These are phyloP conservation scores for Salvator merianae DNA, from an alignment of 2,113 vertebrate species.

Conservation along the genomic window DNA sequence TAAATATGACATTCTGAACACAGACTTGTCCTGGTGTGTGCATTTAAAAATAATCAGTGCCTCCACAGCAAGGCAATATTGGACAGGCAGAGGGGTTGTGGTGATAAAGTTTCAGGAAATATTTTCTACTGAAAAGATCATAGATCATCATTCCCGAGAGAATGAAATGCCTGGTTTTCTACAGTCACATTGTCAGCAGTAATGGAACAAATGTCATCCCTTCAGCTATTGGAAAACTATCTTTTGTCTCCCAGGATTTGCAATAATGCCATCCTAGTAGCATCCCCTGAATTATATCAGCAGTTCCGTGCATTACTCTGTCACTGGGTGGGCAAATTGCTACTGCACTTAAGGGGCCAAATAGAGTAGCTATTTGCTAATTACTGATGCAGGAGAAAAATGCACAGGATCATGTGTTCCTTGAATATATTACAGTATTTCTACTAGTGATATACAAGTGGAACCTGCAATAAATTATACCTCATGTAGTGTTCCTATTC, in stretches of 20 bases:
- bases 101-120: background rate
- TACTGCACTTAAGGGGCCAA: constrained; percentile 11
- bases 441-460: background rate
- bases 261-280: constrained; percentile 20
- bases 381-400: background rate
- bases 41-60: background rate
- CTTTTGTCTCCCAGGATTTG: constrained; percentile 37
- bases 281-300: constrained; percentile 43
- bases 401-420: constrained; percentile 12
- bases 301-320: constrained; percentile 34
- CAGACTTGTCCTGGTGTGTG: constrained; percentile 4
- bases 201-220: constrained; percentile 36
- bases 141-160: constrained; percentile 34
- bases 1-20: background rate
- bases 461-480: background rate
- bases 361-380: constrained; percentile 47
- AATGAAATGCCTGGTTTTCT: constrained; percentile 21
- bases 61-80: constrained; percentile 8
- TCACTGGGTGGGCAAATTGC: constrained; percentile 28
- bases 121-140: constrained; percentile 37
- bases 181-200: constrained; percentile 34
- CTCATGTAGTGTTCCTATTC: too few species aligned
- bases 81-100: background rate
- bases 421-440: background rate
- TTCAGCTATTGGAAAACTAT: constrained; percentile 13